phyloP scores from a whole-genome alignment of 1,140 invertebrate genomes.

The Daktulosphaira vitifoliae region DNA sequence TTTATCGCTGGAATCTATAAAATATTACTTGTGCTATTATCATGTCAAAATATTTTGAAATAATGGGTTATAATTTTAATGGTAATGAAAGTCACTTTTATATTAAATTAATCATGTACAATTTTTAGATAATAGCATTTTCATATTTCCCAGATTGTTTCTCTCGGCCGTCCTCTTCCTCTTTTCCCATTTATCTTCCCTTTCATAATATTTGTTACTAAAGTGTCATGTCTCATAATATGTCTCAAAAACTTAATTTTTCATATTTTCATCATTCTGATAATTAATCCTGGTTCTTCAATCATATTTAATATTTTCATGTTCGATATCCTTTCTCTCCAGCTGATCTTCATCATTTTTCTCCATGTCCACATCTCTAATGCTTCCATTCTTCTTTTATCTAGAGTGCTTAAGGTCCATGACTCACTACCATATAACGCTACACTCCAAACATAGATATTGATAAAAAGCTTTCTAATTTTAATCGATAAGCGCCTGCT shows the following conservation, averaged over 20 bases:
- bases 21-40: no score
- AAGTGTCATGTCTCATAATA: not conserved
- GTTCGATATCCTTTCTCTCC: not conserved
- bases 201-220: not conserved
- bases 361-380: not conserved
- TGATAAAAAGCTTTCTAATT: not conserved
- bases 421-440: not conserved
- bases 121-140: not conserved
- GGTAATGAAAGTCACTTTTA: no score
- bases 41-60: no score
- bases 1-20: no score
- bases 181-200: not conserved
- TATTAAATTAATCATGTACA: no score
- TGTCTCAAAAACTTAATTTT: not conserved
- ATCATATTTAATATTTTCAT: slow-evolving; percentile 6
- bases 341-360: slow-evolving; percentile 1
- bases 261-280: not conserved
- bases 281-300: slow-evolving; percentile 8
- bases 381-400: slow-evolving; percentile 2
- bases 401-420: not conserved
- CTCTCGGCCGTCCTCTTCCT: not conserved
- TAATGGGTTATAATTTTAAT: no score
- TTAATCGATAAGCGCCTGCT: not conserved
- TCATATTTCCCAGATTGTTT: not conserved
- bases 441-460: not conserved